These are phyloP conservation scores for Blennius ocellaris DNA, from an alignment of 2,113 vertebrate species.

Conservation along the genomic window DNA sequence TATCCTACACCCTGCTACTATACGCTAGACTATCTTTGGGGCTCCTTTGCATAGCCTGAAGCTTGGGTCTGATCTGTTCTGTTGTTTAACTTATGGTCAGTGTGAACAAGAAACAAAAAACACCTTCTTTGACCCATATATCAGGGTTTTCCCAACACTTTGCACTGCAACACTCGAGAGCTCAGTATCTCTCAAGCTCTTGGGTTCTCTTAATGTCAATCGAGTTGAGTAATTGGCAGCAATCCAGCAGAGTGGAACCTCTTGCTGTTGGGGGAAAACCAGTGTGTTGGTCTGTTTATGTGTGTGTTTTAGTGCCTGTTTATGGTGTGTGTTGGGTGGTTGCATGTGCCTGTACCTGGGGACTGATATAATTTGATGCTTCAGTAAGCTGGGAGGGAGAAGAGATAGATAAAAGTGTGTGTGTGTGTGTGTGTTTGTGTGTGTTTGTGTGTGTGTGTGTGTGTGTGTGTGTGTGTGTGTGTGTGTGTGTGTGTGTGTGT, in stretches of 20 bases:
- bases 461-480: no score
- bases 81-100: neutral
- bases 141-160: neutral
- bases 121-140: neutral
- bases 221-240: slow-evolving; percentile 15
- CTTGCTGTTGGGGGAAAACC: neutral
- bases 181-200: neutral
- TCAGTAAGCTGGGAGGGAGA: slow-evolving; percentile 15
- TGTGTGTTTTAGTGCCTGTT: neutral
- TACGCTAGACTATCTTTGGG: no score
- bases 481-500: no score
- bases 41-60: no score
- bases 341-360: neutral
- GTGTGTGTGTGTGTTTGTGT: neutral
- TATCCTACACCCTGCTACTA: no score
- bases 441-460: neutral
- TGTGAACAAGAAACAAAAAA: neutral
- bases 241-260: slow-evolving; percentile 13
- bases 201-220: slow-evolving; percentile 20
- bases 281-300: neutral
- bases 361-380: slow-evolving; percentile 27
- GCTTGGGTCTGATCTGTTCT: no score
- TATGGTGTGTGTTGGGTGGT: neutral
- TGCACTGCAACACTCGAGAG: neutral
- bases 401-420: neutral